phyloP scores from a whole-genome alignment of 2,888 invertebrate species.

The Sarcophaga carnaria region DNA sequence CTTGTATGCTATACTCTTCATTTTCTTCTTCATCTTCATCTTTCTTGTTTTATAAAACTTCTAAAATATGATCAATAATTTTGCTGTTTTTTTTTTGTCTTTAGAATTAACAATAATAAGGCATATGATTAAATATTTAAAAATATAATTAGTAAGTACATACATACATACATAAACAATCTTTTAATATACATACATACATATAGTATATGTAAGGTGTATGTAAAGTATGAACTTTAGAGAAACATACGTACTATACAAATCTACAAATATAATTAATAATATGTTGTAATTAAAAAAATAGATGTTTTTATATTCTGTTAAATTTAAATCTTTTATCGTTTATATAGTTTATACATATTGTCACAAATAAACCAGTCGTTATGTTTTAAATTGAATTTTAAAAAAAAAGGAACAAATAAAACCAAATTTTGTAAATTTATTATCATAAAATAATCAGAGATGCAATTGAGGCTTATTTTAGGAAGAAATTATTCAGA shows the following conservation, averaged over 20 bases:
- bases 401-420: constrained; percentile 19
- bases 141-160: constrained; percentile 17
- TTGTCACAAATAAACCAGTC: constrained; percentile 75
- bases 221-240: neutral
- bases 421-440: neutral
- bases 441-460: no score
- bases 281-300: constrained; percentile 31
- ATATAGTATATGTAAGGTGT: neutral
- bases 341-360: constrained; percentile 60
- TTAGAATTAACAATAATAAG: constrained; percentile 59
- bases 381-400: constrained; percentile 52
- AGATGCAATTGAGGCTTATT: no score
- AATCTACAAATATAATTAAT: constrained; percentile 33
- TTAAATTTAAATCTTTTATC: neutral
- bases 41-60: constrained; percentile 38
- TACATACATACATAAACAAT: neutral
- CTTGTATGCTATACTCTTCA: no score
- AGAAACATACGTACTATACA: constrained; percentile 13
- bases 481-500: no score
- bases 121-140: constrained; percentile 56
- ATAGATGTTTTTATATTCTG: constrained; percentile 31
- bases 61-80: constrained; percentile 47
- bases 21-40: neutral
- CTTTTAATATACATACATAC: constrained; percentile 31
- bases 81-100: constrained; percentile 1